Evolutionary conservation across 1,140 invertebrate species (phyloP), one percentile per base, ranked within the genome.

Genomic region (Prorops nasuta): DNA sequence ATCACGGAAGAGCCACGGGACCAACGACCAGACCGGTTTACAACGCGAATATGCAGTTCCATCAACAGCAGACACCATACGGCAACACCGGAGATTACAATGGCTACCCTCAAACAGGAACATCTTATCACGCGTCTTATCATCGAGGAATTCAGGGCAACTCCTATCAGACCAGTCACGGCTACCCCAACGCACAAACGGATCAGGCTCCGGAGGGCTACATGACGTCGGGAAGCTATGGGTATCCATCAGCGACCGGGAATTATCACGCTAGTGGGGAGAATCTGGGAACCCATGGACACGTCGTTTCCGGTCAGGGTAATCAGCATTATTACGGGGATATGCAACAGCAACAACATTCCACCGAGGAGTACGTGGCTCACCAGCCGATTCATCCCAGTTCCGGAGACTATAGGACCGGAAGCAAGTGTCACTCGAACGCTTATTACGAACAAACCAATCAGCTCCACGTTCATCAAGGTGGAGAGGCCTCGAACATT

Each of bases 401-500:
- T 51, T 48, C 60, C 7, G 46, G 49, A 0, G 71, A 75, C 22
- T 71, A 73, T 19, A 60, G 67, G 44, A 50, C 53, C 8, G 58
- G 55, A 3, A 64, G 52, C 45, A 72, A 71, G 46, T 74, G 62
- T 51, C 69, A 74, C 32, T 51, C 69, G 3, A 70, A 66, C 35
- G 51, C 64, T 20, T 79, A 80, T 59, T 79, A 79, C 51, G 76
- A 80, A 39, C 73, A 72, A 38, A 62, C 69, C 36, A 58, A 49
- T 36, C 75, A 76, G 34, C 34, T 73, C 37, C 74, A 77, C 46
- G 57, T 67, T 18, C 77, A 80, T 46, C 78, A 80, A 44, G 78
- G 78, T 28, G 78, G 78, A 0, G 78, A 79, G 17, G 76, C 78
- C 1, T 77, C 76, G 6, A 78, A 63, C 44, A 79, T 79, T 32